Percentiles rank a stretch among this genome's conserved stretches.
These are phyloP conservation scores for Sphaeridia pumilis DNA, from an alignment of 2,888 invertebrate genomes.

Conservation along the genomic window DNA sequence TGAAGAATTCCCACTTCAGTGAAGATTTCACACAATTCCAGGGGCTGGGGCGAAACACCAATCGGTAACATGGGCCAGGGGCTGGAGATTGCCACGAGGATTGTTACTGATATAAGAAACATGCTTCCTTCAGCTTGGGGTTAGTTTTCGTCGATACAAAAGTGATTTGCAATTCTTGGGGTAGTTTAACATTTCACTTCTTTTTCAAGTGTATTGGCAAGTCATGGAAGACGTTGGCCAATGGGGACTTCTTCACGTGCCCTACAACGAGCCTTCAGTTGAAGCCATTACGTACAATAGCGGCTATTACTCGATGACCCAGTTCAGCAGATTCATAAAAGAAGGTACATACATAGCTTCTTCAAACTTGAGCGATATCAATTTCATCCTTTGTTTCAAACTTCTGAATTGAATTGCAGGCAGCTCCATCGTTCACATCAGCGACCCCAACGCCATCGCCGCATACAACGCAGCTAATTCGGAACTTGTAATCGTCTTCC, in stretches of 20 bases:
- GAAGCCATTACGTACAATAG: constrained; percentile 24
- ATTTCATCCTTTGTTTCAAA: background rate
- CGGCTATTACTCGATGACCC: constrained; percentile 29
- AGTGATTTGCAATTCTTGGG: background rate
- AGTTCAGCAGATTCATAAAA: constrained; percentile 32
- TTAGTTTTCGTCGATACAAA: constrained; percentile 11
- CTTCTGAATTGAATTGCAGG: constrained; percentile 20
- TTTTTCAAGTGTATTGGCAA: constrained; percentile 32
- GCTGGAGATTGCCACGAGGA: constrained; percentile 24
- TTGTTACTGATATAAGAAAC: constrained; percentile 24
- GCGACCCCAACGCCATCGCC: constrained; percentile 23
- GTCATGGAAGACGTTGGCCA: constrained; percentile 24
- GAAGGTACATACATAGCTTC: constrained; percentile 17
- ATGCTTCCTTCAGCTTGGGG: constrained; percentile 35
- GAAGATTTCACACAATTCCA: constrained; percentile 7
- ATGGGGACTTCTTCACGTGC: constrained; percentile 31
- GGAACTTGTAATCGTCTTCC: constrained; percentile 21
- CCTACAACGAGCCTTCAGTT: constrained; percentile 19
- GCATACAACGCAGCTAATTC: constrained; percentile 15
- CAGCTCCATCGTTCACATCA: constrained; percentile 20
- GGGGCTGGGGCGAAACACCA: constrained; percentile 30
- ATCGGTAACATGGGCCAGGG: constrained; percentile 28
- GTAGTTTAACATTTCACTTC: background rate
- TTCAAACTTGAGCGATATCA: background rate
- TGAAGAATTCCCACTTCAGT: background rate